Base-by-base conservation (phyloP, 1,140 invertebrate species). In the Euura lappo region DNA sequence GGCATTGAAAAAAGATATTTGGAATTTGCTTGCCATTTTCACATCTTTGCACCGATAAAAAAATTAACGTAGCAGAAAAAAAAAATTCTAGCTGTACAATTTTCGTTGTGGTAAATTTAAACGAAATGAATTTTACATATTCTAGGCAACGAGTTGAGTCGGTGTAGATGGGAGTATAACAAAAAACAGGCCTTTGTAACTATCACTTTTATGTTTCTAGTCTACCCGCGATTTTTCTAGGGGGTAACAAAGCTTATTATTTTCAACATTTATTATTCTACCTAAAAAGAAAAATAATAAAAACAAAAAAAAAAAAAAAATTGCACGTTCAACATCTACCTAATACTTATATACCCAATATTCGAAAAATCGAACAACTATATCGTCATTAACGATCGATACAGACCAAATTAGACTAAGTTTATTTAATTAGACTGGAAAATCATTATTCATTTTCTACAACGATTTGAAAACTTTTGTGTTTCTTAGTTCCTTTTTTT, bases 141-240 rank as follows among this genome's bases (percentile, higher is more conserved):
- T 60, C 5, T 60, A 60, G 8, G 13, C 10, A 60, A 3, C 13
- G 10, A 11, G 10, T 60, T 60, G 51, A 60, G 51, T n/a, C 28
- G 28, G 28, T 28, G 28, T 28, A 28, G 28, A 28, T 28, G 6
- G 28, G 74, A 76, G 69, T 75, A 77, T 78, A 60, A n/a, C 10
- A n/a, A 60, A 60, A 60, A 11, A 60, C 51, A 60, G 51, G 51
- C 51, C 51, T 82, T 82, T 81, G 71, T 79, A 78, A 80, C 68
- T 65, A 73, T 78, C 76, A 77, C 60, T 51, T 78, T 60, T 80
- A 79, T 80, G 80, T 82, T 81, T 84, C 83, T 84, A 84, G 81
- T 83, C 81, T 78, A 79, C 69, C 75, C 77, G 68, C 71, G 79
- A 77, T 76, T 78, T 69, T 28, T 78, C 2, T 60, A 81, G 72